Base-by-base conservation (phyloP, 1,140 invertebrate species). In the Eumeta japonica region DNA sequence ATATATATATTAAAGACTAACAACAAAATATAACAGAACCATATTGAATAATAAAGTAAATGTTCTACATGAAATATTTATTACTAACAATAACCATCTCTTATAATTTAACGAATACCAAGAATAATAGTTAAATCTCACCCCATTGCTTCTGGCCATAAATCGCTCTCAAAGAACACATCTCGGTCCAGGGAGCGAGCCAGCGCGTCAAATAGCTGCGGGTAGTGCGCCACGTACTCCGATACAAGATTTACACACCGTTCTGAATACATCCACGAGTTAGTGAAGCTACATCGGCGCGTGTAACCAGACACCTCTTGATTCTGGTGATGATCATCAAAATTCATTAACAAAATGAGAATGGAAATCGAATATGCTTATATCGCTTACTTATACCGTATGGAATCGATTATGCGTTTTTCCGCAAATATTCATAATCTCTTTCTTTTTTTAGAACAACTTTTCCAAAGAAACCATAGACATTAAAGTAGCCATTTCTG, bases 221-320 rank as follows among this genome's bases (percentile, higher is more conserved):
- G 88, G 73, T 83, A 96, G 41, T 80, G 75, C 7, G 70, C 34
- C 40, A 85, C 79, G 57, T 94, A 97, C 2, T 76, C 62, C 15
- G 66, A 52, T 11, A 97, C 79, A 1, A 88, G 61, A n/a, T 86
- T 70, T 0, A 92, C 50, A 10, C 87, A 81, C 50, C 88, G 85
- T n/a, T 75, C 49, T 1, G 92, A 92, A 59, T 94, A 97, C 4
- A 82, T 60, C 93, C 93, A 97, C 14, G 80, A 62, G 44, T 80
- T 80, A 10, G 81, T 79, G 0, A 78, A 58, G 3, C 38, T 37
- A 28, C 67, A 68, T 56, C 85, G 88, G 34, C 78, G 86, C 0
- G 92, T 93, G 58, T 87, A 96, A 7, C 92, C 92, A 16, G 84
- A 79, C 0, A 92, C 79, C 68, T 89, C 76, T 58, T 80, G 78